Base-by-base conservation (phyloP, 2,113 vertebrate genomes). In the Pachyramphus minor region DNA sequence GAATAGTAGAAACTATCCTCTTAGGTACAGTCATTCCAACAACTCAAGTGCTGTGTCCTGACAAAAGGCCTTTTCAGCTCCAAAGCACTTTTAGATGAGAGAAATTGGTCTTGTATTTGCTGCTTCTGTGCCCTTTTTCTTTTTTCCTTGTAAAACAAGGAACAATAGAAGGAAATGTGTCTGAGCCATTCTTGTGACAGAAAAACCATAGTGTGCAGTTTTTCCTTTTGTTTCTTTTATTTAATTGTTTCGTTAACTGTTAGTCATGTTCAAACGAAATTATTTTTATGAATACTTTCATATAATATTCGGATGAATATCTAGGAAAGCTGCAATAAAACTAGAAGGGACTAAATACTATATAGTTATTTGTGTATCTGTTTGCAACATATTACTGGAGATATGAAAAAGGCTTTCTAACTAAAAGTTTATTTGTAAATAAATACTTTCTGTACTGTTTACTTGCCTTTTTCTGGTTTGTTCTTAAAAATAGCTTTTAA, bases 151-250 rank as follows among this genome's bases (percentile, higher is more conserved):
- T 93, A 71, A 85, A 91, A 63, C 59, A 74, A 71, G 77, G 33
- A 90, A 95, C 92, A 95, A 94, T 93, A 62, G 58, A 58, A 89
- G 91, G 94, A 97, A 96, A 71, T 79, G 41, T 89, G 71, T 81
- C 80, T 66, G 45, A 69, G 75, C 60, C 66, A 22, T 49, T 91
- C 71, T 56, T 91, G 63, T 9, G 72, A 16, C 37, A 56, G 77
- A 67, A 81, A 59, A 81, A 37, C 12, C 19, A 68, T 41, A 12
- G 6, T 64, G 64, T 75, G 53, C 49, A 2, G n/a, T 64, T 79
- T 73, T 93, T 19, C 28, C 35, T 12, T 50, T 75, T 44, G 9
- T 71, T 86, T 39, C 21, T n/a, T 71, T 53, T 59, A 20, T 73
- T 56, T 56, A 24, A 27, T 87, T 91, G 49, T 84, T 93, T 87